Evolutionary conservation across 2,888 invertebrate genomes (phyloP).

Genomic region (Drosophila prostipennis): DNA sequence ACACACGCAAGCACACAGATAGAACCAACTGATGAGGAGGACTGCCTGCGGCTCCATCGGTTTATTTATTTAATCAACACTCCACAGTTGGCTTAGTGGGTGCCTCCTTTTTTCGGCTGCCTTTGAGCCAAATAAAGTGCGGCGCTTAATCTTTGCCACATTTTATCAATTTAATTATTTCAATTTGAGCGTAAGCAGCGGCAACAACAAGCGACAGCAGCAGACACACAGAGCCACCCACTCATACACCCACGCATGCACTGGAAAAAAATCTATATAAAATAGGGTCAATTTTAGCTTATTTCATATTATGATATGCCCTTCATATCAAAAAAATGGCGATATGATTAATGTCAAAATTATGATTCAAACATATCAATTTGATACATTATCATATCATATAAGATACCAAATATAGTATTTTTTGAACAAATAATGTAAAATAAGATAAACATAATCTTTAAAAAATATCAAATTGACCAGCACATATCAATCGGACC

Average conservation of each 20-base stretch:
- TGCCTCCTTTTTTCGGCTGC: conserved; percentile 57
- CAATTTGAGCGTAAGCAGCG: conserved; percentile 79
- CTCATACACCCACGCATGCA: conserved; percentile 18
- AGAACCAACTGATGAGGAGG: not conserved
- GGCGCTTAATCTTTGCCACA: conserved; percentile 80
- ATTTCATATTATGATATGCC: too few species aligned
- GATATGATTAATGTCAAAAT: too few species aligned
- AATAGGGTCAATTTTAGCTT: too few species aligned
- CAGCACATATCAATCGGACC: too few species aligned
- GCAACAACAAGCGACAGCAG: conserved; percentile 41
- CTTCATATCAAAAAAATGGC: too few species aligned
- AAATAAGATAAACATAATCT: too few species aligned
- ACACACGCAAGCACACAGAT: conserved; percentile 28
- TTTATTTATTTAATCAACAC: conserved; percentile 79
- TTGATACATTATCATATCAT: too few species aligned
- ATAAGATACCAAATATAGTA: too few species aligned
- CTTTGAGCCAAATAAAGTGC: conserved; percentile 80
- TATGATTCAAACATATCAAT: too few species aligned
- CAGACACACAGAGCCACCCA: conserved; percentile 32
- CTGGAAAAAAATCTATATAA: too few species aligned
- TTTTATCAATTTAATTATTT: conserved; percentile 80
- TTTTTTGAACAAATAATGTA: too few species aligned
- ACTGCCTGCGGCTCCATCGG: conserved; percentile 62
- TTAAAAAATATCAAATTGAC: too few species aligned
- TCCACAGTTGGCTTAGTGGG: conserved; percentile 77